Conservation (phyloP, 1,140 invertebrate species). For the Wiebesia pumilae region DNA sequence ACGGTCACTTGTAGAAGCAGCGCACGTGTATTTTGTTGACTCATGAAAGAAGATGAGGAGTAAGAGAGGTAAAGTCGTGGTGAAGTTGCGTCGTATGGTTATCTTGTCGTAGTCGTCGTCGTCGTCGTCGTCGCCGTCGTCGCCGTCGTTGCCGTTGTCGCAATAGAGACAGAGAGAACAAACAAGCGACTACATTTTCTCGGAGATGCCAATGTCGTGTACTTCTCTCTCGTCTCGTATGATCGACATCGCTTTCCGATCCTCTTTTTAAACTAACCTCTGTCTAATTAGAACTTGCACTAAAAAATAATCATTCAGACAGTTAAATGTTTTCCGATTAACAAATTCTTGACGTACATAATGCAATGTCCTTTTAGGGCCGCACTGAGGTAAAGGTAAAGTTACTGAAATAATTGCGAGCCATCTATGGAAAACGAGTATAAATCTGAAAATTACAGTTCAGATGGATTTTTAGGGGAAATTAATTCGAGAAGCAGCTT, state of each 20-base stretch:
- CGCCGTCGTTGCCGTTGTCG: neutral
- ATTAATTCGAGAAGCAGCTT: too few relatives aligned
- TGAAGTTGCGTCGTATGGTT: neutral
- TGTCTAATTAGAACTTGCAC: neutral
- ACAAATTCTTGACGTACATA: neutral
- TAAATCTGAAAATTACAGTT: too few relatives aligned
- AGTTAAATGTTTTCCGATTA: neutral
- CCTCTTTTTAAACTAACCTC: slow-evolving; percentile 1
- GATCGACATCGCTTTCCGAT: neutral
- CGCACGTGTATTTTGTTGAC: slow-evolving; percentile 7
- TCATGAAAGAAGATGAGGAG: slow-evolving; percentile 10
- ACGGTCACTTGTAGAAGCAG: neutral
- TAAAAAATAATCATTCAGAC: neutral
- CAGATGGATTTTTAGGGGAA: too few relatives aligned
- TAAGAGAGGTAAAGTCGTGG: neutral
- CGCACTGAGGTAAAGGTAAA: neutral
- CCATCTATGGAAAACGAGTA: too few relatives aligned
- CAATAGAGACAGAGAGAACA: slow-evolving; percentile 23
- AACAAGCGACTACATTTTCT: slow-evolving; percentile 30
- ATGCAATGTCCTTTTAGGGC: neutral
- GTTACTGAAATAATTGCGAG: too few relatives aligned
- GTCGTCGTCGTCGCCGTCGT: neutral
- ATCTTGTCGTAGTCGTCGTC: neutral
- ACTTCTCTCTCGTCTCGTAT: neutral
- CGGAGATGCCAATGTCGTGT: neutral